phyloP scores from a whole-genome alignment of 2,797 vertebrate species.

The Sebastes diaconus region DNA sequence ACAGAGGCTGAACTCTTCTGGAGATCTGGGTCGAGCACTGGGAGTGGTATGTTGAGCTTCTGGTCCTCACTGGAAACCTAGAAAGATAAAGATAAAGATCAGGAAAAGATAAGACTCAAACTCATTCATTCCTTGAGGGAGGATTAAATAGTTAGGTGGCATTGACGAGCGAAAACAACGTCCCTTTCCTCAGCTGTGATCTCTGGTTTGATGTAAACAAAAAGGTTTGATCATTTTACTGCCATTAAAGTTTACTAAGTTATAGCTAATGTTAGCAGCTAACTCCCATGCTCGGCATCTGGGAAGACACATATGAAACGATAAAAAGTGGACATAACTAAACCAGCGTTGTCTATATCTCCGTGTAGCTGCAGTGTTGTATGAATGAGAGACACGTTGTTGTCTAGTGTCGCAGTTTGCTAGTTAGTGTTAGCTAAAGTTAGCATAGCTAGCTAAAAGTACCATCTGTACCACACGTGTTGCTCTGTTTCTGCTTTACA shows the following conservation, averaged over 20 bases:
- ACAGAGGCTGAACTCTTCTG: conserved; percentile 27
- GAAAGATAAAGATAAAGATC: not conserved
- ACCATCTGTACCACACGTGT: no score
- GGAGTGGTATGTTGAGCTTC: conserved; percentile 44
- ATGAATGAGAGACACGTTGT: not conserved
- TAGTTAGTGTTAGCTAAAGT: conserved; percentile 2
- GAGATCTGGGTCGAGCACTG: conserved; percentile 38
- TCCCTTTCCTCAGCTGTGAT: not conserved
- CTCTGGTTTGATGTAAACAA: not conserved
- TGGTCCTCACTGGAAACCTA: conserved; percentile 57
- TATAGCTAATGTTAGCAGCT: not conserved
- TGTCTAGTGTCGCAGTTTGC: not conserved
- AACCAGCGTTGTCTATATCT: no score
- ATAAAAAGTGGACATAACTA: not conserved
- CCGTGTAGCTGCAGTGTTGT: not conserved
- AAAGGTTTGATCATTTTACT: not conserved
- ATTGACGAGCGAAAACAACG: not conserved
- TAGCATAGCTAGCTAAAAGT: not conserved
- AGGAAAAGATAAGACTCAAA: no score
- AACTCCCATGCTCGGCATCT: fast-evolving
- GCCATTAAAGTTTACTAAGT: not conserved
- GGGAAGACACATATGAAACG: not conserved
- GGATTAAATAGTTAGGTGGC: not conserved
- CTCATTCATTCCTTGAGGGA: not conserved
- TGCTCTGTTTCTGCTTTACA: not conserved